Conservation (phyloP, 2,113 vertebrate genomes). For the Hypocryptadius cinnamomeus region DNA sequence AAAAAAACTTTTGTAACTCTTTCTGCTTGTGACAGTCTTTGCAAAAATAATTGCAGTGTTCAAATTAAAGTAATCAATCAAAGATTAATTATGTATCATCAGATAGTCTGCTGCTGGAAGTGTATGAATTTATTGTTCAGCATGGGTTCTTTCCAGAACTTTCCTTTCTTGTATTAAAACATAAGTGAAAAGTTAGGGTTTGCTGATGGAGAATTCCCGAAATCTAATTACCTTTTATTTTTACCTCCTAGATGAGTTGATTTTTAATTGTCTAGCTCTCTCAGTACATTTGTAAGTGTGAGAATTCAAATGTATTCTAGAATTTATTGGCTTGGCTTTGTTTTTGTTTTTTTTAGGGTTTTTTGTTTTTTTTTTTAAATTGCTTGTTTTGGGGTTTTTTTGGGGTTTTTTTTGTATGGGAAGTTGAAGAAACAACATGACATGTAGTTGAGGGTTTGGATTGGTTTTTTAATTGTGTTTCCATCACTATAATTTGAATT, state of each 20-base stretch:
- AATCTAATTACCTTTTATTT: neutral
- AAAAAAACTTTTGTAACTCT: neutral
- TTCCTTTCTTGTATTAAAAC: neutral
- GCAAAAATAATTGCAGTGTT: neutral
- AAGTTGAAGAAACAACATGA: neutral
- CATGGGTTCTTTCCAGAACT: neutral
- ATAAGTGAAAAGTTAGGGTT: neutral
- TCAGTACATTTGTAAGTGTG: neutral
- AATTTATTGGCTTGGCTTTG: neutral
- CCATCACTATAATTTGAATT: neutral
- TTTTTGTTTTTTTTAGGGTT: neutral
- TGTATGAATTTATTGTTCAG: neutral
- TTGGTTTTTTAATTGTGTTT: neutral
- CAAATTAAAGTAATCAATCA: slow-evolving; percentile 18
- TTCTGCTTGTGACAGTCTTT: neutral
- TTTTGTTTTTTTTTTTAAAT: neutral
- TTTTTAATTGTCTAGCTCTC: neutral
- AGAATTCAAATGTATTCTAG: neutral
- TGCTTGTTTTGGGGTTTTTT: too few relatives aligned
- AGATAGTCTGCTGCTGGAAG: neutral
- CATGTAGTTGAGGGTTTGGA: neutral
- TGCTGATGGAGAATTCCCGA: neutral
- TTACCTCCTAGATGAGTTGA: neutral
- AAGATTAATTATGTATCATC: neutral
- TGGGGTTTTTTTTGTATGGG: rapidly evolving